Evolutionary conservation across 2,797 vertebrate species (phyloP).

Genomic region (Hirundo rustica): DNA sequence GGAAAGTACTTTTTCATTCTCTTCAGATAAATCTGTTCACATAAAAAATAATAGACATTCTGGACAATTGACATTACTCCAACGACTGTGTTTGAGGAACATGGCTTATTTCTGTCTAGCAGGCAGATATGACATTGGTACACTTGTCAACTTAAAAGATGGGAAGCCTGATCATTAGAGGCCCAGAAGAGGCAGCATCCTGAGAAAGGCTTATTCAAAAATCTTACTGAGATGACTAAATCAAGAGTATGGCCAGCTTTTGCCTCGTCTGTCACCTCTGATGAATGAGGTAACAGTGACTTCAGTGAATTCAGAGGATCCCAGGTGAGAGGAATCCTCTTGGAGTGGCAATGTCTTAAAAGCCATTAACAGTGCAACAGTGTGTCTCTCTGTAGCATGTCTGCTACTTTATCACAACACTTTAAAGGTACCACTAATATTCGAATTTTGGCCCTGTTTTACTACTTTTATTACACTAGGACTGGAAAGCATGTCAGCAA

Average conservation of each 20-base stretch:
- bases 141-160: neutral
- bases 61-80: neutral
- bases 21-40: neutral
- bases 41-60: neutral
- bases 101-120: neutral
- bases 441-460: neutral
- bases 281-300: neutral
- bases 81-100: neutral
- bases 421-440: neutral
- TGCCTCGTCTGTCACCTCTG: neutral
- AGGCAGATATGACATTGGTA: neutral
- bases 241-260: neutral
- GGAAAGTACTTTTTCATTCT: neutral
- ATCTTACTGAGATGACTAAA: neutral
- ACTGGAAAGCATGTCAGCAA: neutral
- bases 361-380: neutral
- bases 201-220: neutral
- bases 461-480: neutral
- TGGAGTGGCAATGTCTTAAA: neutral
- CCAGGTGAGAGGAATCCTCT: neutral
- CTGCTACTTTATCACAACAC: neutral
- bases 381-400: neutral
- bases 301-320: neutral
- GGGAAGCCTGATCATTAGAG: neutral
- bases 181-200: neutral